Evolutionary conservation across 2,797 vertebrate species (phyloP), one percentile per base, ranked within the genome.

Genomic region (Sylvilagus floridanus): DNA sequence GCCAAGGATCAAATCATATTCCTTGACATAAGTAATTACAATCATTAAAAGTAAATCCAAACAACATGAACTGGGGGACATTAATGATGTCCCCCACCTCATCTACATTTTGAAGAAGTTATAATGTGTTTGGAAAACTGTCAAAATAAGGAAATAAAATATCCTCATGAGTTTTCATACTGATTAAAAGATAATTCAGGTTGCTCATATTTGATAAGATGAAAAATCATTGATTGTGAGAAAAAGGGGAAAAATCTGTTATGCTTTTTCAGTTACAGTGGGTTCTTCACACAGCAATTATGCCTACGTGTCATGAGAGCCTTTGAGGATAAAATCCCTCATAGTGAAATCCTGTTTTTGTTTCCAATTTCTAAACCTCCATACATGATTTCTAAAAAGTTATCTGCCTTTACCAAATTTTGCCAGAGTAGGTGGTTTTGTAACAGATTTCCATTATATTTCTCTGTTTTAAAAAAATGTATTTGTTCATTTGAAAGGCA

Each of bases 21-120:
- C 35, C 76, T 88, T 90, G 50, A 63, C 66, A 81, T 72, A 86
- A 96, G 66, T 65, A 88, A 84, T 66, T 71, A 37, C 19, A 66
- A 65, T 32, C 37, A 72, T 52, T 57, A 10, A 86, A 79, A 95
- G 24, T 28, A 73, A 83, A 35, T 32, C 16, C 26, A 30, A 66
- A 60, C 91, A 60, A 47, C 82, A 2, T 69, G 32, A 77, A 92
- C 79, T 79, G n/a, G 5, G 4, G 87, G 24, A 24, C 26, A n/a
- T 75, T 57, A 13, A 28, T 22, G 32, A 54, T 82, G 9, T 8
- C 28, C 12, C 28, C 22, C 28, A 77, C 35, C 50, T 90, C 6
- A 30, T 54, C 19, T 75, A 30, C 19, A 12, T 76, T 86, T 94
- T 91, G 42, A 93, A 71, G 35, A 81, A 62, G 6, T 85, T 87